Conservation (phyloP, 2,888 invertebrate species). For the Papilio demoleus region DNA sequence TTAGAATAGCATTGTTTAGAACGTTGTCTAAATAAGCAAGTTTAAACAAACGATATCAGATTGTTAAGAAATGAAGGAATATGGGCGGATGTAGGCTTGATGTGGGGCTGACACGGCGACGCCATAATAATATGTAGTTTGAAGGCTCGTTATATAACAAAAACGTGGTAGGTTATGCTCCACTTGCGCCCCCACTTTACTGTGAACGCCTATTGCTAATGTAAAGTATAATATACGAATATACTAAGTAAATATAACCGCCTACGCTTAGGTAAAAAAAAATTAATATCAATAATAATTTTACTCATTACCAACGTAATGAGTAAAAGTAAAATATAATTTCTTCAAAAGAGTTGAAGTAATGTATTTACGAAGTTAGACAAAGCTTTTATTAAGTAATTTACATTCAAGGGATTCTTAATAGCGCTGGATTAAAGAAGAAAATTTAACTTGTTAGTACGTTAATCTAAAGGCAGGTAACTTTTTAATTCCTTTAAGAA, state of each 20-base stretch:
- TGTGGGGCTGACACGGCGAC: conserved; percentile 79
- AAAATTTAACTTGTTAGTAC: conserved; percentile 71
- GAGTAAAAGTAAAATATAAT: conserved; percentile 3
- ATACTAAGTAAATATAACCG: no score
- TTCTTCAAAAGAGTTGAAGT: conserved; percentile 9
- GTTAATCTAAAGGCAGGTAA: conserved; percentile 74
- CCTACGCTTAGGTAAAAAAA: background rate
- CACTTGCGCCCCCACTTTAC: conserved; percentile 63
- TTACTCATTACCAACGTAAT: background rate
- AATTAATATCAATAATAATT: background rate
- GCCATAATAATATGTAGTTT: conserved; percentile 75
- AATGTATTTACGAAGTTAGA: conserved; percentile 43
- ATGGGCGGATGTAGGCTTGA: conserved; percentile 77
- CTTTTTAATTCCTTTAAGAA: conserved; percentile 75
- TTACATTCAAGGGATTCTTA: conserved; percentile 39
- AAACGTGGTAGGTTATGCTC: conserved; percentile 76
- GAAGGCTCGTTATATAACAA: conserved; percentile 77
- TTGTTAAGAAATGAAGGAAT: conserved; percentile 65
- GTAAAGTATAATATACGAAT: no score
- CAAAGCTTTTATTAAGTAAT: conserved; percentile 43
- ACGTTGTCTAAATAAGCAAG: conserved; percentile 54
- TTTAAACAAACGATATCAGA: conserved; percentile 68
- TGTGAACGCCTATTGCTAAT: conserved; percentile 67
- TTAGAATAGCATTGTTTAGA: conserved; percentile 48
- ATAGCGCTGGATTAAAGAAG: conserved; percentile 63